Base-by-base conservation (phyloP, 2,888 invertebrate genomes). In the Drosophila helvetica region DNA sequence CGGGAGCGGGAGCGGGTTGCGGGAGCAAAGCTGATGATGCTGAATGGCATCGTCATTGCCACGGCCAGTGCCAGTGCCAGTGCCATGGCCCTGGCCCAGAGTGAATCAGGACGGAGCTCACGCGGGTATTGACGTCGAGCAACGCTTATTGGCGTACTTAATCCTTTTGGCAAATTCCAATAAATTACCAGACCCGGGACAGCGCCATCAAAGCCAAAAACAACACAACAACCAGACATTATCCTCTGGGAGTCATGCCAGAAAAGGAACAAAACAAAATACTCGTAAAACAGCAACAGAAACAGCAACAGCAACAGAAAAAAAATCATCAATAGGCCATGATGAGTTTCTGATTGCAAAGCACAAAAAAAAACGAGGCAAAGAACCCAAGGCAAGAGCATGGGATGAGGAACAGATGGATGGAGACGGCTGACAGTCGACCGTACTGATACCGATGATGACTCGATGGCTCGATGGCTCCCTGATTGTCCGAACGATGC, bases 131-230 rank as follows among this genome's bases (percentile, higher is more conserved):
- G 88, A 75, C 83, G 84, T 87, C 73, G 78, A 87, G 86, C 87
- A 82, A 87, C 83, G 88, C 88, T 88, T 88, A 86, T 86, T 88
- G 88, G 85, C 88, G 85, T 75, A 86, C 88, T 86, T 86, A 88
- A 86, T 88, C 88, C 85, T 86, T 86, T 88, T 88, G 85, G 79
- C 78, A 81, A 88, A 88, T 86, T 86, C 88, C 88, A 88, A 86
- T 88, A 86, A 86, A 86, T 88, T 84, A 84, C 81, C 25, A 38
- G 53, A 33, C n/a, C 43, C 46, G 59, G 52, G 66, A 64, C 77
- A 54, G 61, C 58, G 38, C 62, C 68, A 62, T 65, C 56, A 65
- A 63, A 55, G 48, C 62, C 46, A 63, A 50, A 47, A 50, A 43
- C 48, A 62, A 48, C 18, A 52, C 22, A 57, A 51, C 22, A 57